Base-by-base conservation (phyloP, 2,888 invertebrate species). In the Drosophila nigritarsus region DNA sequence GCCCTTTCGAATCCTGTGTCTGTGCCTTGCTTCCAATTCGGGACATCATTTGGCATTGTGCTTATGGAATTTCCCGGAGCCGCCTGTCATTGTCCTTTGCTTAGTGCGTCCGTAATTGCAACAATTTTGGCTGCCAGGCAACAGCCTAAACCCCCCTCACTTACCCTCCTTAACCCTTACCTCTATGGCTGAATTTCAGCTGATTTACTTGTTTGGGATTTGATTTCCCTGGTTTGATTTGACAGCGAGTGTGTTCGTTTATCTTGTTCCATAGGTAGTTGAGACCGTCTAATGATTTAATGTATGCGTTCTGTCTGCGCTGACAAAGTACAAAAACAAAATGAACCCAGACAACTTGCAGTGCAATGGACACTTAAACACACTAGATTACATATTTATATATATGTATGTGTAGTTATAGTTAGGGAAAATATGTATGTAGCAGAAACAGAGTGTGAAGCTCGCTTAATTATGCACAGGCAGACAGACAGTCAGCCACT, bases 11-110 rank as follows among this genome's bases (percentile, higher is more conserved):
- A 42, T 20, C 20, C 42, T 5, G 11, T 18, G 45, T 15, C 15
- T 27, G 24, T 49, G 38, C 9, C 18, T 32, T 20, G 13, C 40
- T 36, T 34, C 54, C 59, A 66, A 62, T 64, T 54, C 64, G 38
- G 64, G 66, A 70, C 87, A 87, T 88, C 86, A 85, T 86, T 80
- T 86, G 66, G 66, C 65, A 83, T 83, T 88, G 84, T 80, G 73
- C 84, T 87, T 86, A 86, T 86, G 90, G 90, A 89, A 90, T 90
- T 89, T 69, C 55, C 78, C 59, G 48, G 66, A 58, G 54, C 32
- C 62, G 64, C 62, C 63, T 59, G 55, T 38, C 78, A 75, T 67
- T 76, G 80, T 78, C 51, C 71, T 34, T 58, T 75, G 80, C 73
- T 73, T 75, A 77, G 67, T 55, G 65, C 74, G 55, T 32, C 71